These are phyloP conservation scores for Chrysoperla carnea DNA, from an alignment of 1,140 invertebrate species.

Conservation along the genomic window DNA sequence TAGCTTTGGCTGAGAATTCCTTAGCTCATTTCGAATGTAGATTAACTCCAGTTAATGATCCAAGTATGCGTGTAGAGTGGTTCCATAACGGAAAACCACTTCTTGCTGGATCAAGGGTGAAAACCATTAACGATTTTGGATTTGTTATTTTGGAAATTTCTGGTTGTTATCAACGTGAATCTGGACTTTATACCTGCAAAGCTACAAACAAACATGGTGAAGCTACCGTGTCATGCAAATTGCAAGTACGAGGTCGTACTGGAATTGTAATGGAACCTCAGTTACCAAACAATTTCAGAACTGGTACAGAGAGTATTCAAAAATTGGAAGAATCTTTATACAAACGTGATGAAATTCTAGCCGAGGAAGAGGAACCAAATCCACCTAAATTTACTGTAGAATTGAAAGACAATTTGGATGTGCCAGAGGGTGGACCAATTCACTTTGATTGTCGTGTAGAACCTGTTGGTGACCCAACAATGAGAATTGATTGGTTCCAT, in stretches of 20 bases:
- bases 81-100: conserved; percentile 88
- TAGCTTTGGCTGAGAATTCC: conserved; percentile 72
- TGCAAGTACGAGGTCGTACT: conserved; percentile 69
- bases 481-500: conserved; percentile 88
- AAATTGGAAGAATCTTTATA: conserved; percentile 77
- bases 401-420: conserved; percentile 63
- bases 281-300: conserved; percentile 66
- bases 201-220: conserved; percentile 82
- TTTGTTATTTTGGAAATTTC: conserved; percentile 84
- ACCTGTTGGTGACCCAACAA: conserved; percentile 66
- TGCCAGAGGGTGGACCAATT: conserved; percentile 69
- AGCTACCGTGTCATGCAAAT: conserved; percentile 67
- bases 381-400: conserved; percentile 74
- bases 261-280: conserved; percentile 84
- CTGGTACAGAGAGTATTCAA: conserved; percentile 75
- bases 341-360: conserved; percentile 64
- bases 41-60: conserved; percentile 77
- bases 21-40: conserved; percentile 86
- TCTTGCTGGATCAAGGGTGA: conserved; percentile 69
- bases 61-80: conserved; percentile 88
- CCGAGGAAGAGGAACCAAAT: conserved; percentile 70
- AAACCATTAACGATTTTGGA: conserved; percentile 86
- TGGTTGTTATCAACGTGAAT: conserved; percentile 73
- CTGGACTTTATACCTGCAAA: conserved; percentile 80
- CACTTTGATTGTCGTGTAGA: conserved; percentile 87